These are phyloP conservation scores for Myathropa florea DNA, from an alignment of 2,888 invertebrate species.

Conservation along the genomic window DNA sequence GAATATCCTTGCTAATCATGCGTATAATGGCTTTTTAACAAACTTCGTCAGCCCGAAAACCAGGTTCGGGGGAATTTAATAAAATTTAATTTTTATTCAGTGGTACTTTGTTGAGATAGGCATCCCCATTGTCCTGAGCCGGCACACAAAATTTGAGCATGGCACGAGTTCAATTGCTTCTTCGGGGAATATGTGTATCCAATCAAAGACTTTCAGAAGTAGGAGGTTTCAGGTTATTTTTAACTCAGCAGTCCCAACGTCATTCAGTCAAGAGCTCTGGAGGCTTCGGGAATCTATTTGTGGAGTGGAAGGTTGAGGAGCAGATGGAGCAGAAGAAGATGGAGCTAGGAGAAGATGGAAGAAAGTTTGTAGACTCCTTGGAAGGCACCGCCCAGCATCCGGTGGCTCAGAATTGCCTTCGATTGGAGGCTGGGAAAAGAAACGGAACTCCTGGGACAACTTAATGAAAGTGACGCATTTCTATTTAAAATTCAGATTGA, in stretches of 20 bases:
- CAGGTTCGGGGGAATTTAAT: not conserved
- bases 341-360: too few species aligned
- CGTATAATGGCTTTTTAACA: not conserved
- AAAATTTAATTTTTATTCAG: not conserved
- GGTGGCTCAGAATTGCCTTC: too few species aligned
- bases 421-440: too few species aligned
- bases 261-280: not conserved
- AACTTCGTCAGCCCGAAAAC: not conserved
- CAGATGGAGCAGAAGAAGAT: too few species aligned
- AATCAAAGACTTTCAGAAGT: not conserved
- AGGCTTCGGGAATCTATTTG: not conserved
- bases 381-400: too few species aligned
- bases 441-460: too few species aligned
- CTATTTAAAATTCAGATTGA: too few species aligned
- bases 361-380: too few species aligned
- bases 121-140: not conserved
- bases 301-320: not conserved
- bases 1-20: not conserved
- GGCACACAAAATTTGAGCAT: not conserved
- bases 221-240: not conserved
- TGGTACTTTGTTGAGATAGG: not conserved
- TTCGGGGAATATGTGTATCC: not conserved
- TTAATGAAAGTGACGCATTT: too few species aligned
- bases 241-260: not conserved
- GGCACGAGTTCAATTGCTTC: not conserved